Evolutionary conservation across 2,888 invertebrate genomes (phyloP), one percentile per base, ranked within the genome.

Genomic region (Pocota personata): DNA sequence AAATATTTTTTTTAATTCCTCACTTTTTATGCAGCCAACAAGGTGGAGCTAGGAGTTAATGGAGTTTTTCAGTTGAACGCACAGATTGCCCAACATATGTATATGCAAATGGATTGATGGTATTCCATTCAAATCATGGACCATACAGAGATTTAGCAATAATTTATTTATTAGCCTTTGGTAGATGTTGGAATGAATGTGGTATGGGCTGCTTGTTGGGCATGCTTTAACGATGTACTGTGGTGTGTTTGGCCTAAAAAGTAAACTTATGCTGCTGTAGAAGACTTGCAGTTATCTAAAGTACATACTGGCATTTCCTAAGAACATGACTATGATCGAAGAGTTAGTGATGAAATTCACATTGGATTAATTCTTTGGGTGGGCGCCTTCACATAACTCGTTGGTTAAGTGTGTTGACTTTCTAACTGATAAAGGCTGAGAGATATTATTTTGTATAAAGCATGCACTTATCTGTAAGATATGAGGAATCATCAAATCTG

Each of bases 151-250:
- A 58, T 83, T 83, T 73, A 46, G 83, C 72, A 83, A 78, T 83
- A 73, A 40, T 73, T 83, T 73, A 78, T 83, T 78, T 83, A 83
- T 78, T 67, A 73, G 30, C 46, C 46, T 82, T n/a, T 24, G 57
- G 67, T 40, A 24, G 50, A 21, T n/a, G 71, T 21, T 32, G 43
- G 37, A 67, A 52, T 52, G 67, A 27, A 24, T 67, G 52, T 19
- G 43, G 52, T 40, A n/a, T 40, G 30, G 6, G 69, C 8, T 12
- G 14, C 3, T 19, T 19, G 69, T 52, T 52, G n/a, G 21, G 64
- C 19, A 30, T 14, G 50, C 24, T n/a, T 21, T 19, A 6, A n/a
- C 35, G 35, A 14, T 37, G 60, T 60, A 30, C 43, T 43, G 16
- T 40, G 52, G 37, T 58, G 16, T 40, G 52, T 24, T 58, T 37